Evolutionary conservation across 2,888 invertebrate genomes (phyloP), one percentile per base, ranked within the genome.

Genomic region (Blera fallax): DNA sequence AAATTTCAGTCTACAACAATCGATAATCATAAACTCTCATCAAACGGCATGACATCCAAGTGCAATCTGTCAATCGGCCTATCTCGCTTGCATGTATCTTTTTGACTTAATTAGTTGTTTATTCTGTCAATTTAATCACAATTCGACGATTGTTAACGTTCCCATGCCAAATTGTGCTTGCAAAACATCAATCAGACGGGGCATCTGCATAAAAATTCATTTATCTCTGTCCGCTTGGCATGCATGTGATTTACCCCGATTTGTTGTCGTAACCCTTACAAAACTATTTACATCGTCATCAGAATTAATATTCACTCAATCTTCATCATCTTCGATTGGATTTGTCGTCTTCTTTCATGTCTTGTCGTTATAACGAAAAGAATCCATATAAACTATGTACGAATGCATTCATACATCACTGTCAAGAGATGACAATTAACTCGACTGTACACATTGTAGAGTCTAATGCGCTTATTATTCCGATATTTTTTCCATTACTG

Each of bases 381-480:
- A 62, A 37, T 64, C 14, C 11, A 21, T 2, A 18, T n/a, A 43
- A 43, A 37, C 18, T 40, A 45, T 29, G 45, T 73, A 37, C 50
- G 80, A 76, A 80, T 84, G 60, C 80, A 80, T 80, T 80, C 84
- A 85, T 85, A 43, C 76, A 79, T 80, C 84, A 84, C 74, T 84
- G 84, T 84, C 84, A 76, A n/a, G 48, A 16, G 79, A 74, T 65
- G 56, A 78, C 79, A 83, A 83, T 83, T 83, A 78, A 32, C 45
- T 74, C 45, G 72, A 67, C 67, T 62, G 54, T 67, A 74, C 60
- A 52, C 37, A 56, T 56, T 69, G 62, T 64, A 58, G 65, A 58
- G 48, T 64, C 40, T 62, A 83, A 73, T 67, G 83, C 79, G 73
- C 67, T 79, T 79, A 62, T 69, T 74, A 48, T 76, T 76, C 64